Conservation (phyloP, 2,888 invertebrate genomes). For the Cyrtodaria siliqua region DNA sequence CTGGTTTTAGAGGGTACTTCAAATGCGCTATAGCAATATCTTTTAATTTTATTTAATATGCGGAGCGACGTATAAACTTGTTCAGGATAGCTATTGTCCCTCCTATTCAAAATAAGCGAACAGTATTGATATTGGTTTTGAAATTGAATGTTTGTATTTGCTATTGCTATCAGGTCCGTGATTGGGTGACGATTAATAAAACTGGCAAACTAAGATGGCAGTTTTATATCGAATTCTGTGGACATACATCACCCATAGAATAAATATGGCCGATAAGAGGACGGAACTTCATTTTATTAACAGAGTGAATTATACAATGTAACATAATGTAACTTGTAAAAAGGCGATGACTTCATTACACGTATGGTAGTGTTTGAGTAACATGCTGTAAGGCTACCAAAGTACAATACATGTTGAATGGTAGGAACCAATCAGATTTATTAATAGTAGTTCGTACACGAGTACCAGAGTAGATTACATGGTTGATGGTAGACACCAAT, state of each 20-base stretch:
- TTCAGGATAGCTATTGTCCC: slow-evolving; percentile 6
- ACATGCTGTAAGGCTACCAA: too few relatives aligned
- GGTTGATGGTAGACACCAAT: too few relatives aligned
- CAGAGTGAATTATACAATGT: too few relatives aligned
- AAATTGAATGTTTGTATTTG: slow-evolving; percentile 38
- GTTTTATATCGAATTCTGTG: slow-evolving; percentile 44
- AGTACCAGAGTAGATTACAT: too few relatives aligned
- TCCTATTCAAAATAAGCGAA: background rate
- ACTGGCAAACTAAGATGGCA: slow-evolving; percentile 40
- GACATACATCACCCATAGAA: slow-evolving; percentile 34
- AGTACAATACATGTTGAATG: too few relatives aligned
- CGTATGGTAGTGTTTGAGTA: too few relatives aligned
- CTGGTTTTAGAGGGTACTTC: slow-evolving; percentile 18
- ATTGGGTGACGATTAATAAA: slow-evolving; percentile 51
- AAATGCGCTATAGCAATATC: slow-evolving; percentile 12
- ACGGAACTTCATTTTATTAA: background rate
- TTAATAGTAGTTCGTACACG: too few relatives aligned
- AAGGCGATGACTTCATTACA: too few relatives aligned
- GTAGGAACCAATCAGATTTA: too few relatives aligned
- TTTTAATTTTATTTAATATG: slow-evolving; percentile 17
- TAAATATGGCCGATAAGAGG: slow-evolving; percentile 21
- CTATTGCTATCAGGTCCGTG: slow-evolving; percentile 38
- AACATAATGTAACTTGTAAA: too few relatives aligned
- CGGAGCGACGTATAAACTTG: slow-evolving; percentile 23
- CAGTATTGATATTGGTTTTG: slow-evolving; percentile 28